Percentiles rank a stretch among this genome's conserved stretches.
phyloP scores from a whole-genome alignment of 2,113 vertebrate species.

The Myocastor coypus region DNA sequence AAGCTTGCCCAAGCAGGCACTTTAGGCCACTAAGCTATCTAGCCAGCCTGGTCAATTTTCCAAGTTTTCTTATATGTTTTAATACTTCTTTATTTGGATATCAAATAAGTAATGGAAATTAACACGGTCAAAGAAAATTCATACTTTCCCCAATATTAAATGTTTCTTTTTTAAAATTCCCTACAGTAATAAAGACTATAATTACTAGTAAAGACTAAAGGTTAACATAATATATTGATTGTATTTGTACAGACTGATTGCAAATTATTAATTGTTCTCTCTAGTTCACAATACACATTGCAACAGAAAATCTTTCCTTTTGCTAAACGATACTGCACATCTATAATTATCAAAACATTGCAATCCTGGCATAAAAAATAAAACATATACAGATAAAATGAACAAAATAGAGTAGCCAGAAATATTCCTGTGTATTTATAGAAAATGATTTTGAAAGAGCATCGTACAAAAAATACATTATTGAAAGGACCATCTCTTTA shows the following conservation, averaged over 20 bases:
- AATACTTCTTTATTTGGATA: not conserved
- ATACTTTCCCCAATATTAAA: not conserved
- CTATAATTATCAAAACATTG: not conserved
- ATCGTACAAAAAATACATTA: not conserved
- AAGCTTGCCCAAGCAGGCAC: too few relatives aligned
- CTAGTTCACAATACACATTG: not conserved
- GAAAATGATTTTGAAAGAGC: not conserved
- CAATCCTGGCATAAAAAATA: not conserved
- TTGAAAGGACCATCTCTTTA: not conserved
- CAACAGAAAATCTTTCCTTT: not conserved
- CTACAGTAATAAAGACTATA: not conserved
- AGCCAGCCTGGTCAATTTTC: not conserved
- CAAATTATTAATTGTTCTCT: not conserved
- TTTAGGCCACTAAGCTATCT: too few relatives aligned
- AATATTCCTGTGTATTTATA: not conserved
- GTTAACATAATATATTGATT: not conserved
- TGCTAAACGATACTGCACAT: not conserved
- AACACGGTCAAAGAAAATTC: not conserved
- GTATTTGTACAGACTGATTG: too few relatives aligned
- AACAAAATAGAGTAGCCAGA: not conserved
- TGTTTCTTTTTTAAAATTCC: not conserved
- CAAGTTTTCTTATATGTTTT: not conserved
- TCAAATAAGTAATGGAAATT: not conserved
- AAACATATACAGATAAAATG: not conserved
- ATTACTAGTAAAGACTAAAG: not conserved